A percentile compares a stretch with the other conserved stretches of the same genome.
Conservation (phyloP, 2,113 vertebrate genomes). For the Probosciger aterrimus region DNA sequence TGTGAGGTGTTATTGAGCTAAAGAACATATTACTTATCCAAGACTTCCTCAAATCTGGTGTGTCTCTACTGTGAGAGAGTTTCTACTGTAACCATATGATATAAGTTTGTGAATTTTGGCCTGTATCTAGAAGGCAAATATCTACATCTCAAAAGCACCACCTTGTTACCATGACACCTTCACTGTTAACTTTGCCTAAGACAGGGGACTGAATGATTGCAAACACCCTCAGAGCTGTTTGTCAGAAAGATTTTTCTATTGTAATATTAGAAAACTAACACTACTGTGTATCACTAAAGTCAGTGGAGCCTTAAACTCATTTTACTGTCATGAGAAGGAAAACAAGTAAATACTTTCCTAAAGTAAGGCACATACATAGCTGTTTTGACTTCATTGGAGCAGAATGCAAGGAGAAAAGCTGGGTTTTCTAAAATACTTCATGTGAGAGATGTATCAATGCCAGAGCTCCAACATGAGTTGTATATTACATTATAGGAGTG, state of each 20-base stretch:
- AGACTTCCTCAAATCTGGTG: neutral
- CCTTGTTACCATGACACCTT: neutral
- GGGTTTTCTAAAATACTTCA: neutral
- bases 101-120: neutral
- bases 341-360: neutral
- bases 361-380: neutral
- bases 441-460: neutral
- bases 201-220: neutral
- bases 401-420: neutral
- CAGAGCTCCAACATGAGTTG: neutral
- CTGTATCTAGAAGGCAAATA: neutral
- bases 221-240: neutral
- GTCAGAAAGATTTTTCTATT: neutral
- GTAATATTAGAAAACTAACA: neutral
- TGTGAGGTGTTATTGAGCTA: neutral
- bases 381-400: neutral
- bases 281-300: neutral
- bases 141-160: neutral
- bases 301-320: neutral
- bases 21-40: neutral
- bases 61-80: neutral
- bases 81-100: neutral
- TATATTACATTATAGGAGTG: neutral
- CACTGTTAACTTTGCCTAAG: neutral
- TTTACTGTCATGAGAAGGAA: neutral